Base-by-base conservation (phyloP, 2,797 vertebrate species). In the Rhodeus uyekii region DNA sequence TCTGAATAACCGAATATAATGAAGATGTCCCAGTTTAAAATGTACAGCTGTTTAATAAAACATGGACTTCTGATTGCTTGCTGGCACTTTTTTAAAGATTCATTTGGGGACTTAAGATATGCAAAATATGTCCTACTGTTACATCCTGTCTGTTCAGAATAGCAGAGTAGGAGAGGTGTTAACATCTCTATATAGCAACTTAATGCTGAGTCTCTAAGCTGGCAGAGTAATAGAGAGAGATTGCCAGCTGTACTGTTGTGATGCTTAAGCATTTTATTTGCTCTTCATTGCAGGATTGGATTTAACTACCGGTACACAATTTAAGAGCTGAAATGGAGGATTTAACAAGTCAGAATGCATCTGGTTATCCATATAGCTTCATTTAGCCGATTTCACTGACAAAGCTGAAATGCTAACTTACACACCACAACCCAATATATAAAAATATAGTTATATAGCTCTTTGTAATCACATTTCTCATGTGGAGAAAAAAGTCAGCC, bases 191-290 rank as follows among this genome's bases (percentile, higher is more conserved):
- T 73, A 72, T 74, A 44, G 36, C 42, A 72, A 50, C 24, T n/a
- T 53, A 71, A 24, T 34, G 63, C 48, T 71, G 72, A 80, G 42
- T 84, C 78, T 80, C 73, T 39, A 69, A 71, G 55, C 63, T 81
- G 64, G 64, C 78, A 75, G 80, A 81, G 58, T 68, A 81, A 32
- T 22, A 3, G 42, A 36, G 19, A 75, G 50, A 60, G 71, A 68
- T 61, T 80, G 50, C 72, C 63, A 84, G 63, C 63, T 69, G 65
- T 42, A 42, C 64, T 77, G 78, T 81, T 46, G 22, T 36, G 27
- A 53, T 78, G 46, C 69, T 81, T 64, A 73, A 81, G 44, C 58
- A 81, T 75, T 84, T 73, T 63, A 81, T 85, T 81, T 81, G 38
- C 80, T 77, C 36, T 65, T 81, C 63, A 64, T 69, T 73, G 68